Evolutionary conservation across 2,113 vertebrate species (phyloP).

Genomic region (Hippoglossus stenolepis): DNA sequence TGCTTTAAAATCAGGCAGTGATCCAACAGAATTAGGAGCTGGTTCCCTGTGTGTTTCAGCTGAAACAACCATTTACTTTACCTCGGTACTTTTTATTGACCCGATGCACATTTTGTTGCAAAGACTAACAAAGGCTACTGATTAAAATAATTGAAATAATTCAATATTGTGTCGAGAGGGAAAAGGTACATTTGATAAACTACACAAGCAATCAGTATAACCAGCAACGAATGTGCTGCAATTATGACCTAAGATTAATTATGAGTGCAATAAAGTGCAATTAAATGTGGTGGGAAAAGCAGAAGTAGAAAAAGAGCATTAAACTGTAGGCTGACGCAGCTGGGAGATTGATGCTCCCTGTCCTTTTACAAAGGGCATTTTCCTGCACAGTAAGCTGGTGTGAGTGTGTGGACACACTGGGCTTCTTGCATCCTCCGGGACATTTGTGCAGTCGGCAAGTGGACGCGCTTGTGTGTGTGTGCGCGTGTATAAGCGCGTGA

Average conservation of each 20-base stretch:
- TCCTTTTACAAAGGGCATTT: constrained; percentile 82
- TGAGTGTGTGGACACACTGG: constrained; percentile 69
- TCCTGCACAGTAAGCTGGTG: constrained; percentile 79
- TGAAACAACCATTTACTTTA: not conserved
- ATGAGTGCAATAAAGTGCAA: constrained; percentile 35
- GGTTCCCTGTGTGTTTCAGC: constrained; percentile 22
- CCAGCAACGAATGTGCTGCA: constrained; percentile 16
- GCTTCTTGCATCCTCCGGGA: constrained; percentile 73
- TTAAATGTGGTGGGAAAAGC: constrained; percentile 46
- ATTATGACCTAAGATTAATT: constrained; percentile 28
- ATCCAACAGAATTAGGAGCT: not conserved
- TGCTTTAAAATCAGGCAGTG: not conserved
- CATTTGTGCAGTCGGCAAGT: constrained; percentile 55
- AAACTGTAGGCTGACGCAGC: constrained; percentile 59
- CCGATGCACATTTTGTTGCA: not conserved
- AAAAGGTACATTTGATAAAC: constrained; percentile 4
- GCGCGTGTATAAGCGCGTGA: constrained; percentile 20
- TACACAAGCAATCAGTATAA: constrained; percentile 12
- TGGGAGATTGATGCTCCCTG: constrained; percentile 73
- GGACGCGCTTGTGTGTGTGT: not conserved
- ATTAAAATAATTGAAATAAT: not conserved
- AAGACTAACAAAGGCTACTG: not conserved
- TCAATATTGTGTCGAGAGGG: not conserved
- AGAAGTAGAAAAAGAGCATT: constrained; percentile 54
- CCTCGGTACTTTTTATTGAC: not conserved